Evolutionary conservation across 2,888 invertebrate species (phyloP), one percentile per base, ranked within the genome.

Genomic region (Cremastinae sp.): DNA sequence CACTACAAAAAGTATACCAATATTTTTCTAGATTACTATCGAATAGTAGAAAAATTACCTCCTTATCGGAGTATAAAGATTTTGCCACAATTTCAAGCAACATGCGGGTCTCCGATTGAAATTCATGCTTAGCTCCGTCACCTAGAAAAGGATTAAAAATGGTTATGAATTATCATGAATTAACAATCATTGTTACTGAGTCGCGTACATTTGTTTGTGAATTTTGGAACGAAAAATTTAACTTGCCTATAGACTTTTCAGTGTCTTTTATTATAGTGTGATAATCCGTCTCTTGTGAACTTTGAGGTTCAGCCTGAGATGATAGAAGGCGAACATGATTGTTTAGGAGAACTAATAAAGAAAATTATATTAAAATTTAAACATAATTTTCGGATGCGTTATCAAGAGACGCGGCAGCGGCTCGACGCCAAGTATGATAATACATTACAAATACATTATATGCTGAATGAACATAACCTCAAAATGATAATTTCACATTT

Each of bases 41-140:
- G n/a, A 37, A 37, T n/a, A n/a, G n/a, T n/a, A n/a, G n/a, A 10
- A 5, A 53, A 83, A 87, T 86, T 89, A 95, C 96, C 92, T 99
- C 98, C 90, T 98, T 98, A 84, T 99, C 98, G 0, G 98, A 98
- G 90, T 99, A 99, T 41, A 99, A 91, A 0, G 98, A 98, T 86
- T 97, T 95, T 0, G 99, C 99, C 0, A 99, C 99, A 90, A 99
- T 99, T 89, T 99, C 98, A 58, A 99, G 90, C 45, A 99, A 90
- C 95, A 98, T 98, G 77, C 95, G 92, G 0, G 98, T 99, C 91
- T 99, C 99, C 0, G 99, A 98, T 90, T 98, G 97, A 89, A 99
- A 99, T 88, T 98, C 97, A 90, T 95, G 95, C 86, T 94, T 95
- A 53, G 91, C 91, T 39, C 90, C 83, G 83, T 94, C 93, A 14